A percentile compares a stretch with the other conserved stretches of the same genome.
Evolutionary conservation across 2,113 vertebrate genomes (phyloP).

Genomic region (Semnornis frantzii): DNA sequence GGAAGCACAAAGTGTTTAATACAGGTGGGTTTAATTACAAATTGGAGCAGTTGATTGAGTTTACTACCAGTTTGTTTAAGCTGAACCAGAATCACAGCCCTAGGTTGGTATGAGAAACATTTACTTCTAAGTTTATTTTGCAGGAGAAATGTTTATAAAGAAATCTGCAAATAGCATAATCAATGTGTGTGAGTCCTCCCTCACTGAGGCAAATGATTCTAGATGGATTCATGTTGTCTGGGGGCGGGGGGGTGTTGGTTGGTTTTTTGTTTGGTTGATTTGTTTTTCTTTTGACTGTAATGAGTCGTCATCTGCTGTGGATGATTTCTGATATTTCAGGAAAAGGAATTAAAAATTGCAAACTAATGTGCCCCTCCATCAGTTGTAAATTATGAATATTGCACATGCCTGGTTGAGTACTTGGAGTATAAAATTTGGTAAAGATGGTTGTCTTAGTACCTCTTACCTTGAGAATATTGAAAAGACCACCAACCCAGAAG

Average conservation of each 20-base stretch:
- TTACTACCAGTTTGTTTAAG: not conserved
- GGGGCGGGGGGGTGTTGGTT: no score
- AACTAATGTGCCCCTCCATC: not conserved
- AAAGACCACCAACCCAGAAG: not conserved
- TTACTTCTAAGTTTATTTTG: not conserved
- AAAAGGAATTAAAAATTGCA: not conserved
- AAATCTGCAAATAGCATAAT: not conserved
- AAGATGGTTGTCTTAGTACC: not conserved
- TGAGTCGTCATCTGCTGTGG: not conserved
- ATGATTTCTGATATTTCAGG: not conserved
- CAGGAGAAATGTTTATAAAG: not conserved
- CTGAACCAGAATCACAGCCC: not conserved
- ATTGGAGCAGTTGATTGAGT: not conserved
- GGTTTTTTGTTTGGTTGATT: not conserved
- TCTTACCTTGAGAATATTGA: not conserved
- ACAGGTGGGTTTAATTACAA: not conserved
- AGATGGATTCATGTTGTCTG: not conserved
- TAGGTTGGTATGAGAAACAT: not conserved
- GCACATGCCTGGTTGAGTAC: not conserved
- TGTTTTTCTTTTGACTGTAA: not conserved
- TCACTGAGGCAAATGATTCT: not conserved
- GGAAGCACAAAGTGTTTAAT: conserved; percentile 23
- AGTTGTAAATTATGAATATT: not conserved
- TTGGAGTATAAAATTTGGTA: not conserved
- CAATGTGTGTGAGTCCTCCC: not conserved